These are phyloP conservation scores for Mythimna ferrago DNA, from an alignment of 2,888 invertebrate genomes.

Conservation along the genomic window DNA sequence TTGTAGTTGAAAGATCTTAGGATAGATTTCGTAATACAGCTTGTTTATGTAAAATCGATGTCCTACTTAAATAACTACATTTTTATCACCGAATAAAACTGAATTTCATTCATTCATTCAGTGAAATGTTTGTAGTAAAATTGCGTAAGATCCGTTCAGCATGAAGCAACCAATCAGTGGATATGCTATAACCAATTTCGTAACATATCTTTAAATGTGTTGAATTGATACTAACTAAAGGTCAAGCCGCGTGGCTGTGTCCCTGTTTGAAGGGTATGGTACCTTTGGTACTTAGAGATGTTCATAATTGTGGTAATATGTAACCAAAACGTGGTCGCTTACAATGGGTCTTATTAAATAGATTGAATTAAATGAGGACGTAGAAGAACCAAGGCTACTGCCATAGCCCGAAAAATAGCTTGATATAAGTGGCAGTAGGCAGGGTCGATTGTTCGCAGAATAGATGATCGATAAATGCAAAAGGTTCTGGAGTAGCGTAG, in stretches of 20 bases:
- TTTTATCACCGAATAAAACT: constrained; percentile 30
- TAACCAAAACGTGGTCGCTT: too few species aligned
- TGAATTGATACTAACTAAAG: neutral
- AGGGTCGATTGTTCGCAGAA: too few species aligned
- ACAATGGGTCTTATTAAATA: too few species aligned
- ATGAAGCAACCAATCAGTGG: constrained; percentile 5
- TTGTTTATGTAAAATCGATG: constrained; percentile 40
- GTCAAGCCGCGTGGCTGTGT: neutral
- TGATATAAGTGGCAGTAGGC: too few species aligned
- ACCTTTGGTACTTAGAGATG: neutral
- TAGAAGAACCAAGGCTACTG: too few species aligned
- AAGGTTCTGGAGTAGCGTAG: too few species aligned
- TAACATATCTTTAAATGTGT: neutral
- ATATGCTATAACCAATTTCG: neutral
- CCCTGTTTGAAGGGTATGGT: neutral
- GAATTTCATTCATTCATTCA: constrained; percentile 39
- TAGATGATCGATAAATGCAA: too few species aligned
- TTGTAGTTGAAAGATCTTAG: constrained; percentile 1
- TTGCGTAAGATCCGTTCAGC: constrained; percentile 23
- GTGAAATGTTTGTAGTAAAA: constrained; percentile 24
- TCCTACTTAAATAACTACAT: constrained; percentile 35
- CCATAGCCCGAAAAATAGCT: too few species aligned
- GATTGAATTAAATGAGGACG: too few species aligned
- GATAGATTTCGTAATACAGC: constrained; percentile 37
- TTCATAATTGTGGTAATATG: neutral